Percentiles rank a stretch among this genome's conserved stretches.
These are phyloP conservation scores for Seira sanloemensis DNA, from an alignment of 2,888 invertebrate species.

Conservation along the genomic window DNA sequence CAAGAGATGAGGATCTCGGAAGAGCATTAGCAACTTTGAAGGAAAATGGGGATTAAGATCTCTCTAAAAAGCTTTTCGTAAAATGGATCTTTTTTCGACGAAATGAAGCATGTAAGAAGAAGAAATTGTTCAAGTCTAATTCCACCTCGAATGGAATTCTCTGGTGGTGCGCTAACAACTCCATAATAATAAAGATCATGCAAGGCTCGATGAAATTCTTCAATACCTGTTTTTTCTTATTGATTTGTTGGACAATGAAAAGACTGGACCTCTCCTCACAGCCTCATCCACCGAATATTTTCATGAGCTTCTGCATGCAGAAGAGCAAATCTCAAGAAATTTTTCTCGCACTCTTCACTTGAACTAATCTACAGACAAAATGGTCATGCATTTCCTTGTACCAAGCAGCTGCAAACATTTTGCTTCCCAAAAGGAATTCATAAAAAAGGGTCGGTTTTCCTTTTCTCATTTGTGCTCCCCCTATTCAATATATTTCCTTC, in stretches of 20 bases:
- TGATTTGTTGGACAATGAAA: neutral
- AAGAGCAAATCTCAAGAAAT: neutral
- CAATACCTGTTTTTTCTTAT: constrained; percentile 35
- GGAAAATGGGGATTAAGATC: neutral
- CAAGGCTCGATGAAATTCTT: constrained; percentile 35
- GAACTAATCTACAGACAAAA: neutral
- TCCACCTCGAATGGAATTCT: neutral
- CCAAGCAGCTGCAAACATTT: constrained; percentile 54
- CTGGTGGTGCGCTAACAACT: constrained; percentile 6
- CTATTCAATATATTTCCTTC: neutral
- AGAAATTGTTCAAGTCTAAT: too few species aligned
- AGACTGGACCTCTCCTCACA: too few species aligned
- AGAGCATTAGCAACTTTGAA: neutral
- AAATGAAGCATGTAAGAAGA: neutral
- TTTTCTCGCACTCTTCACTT: neutral
- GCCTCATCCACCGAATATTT: constrained; percentile 2
- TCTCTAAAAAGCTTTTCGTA: neutral
- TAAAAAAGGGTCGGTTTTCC: constrained; percentile 38
- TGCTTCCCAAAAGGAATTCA: constrained; percentile 23
- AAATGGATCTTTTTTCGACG: too few species aligned
- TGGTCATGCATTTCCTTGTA: constrained; percentile 9
- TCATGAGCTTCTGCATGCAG: constrained; percentile 26
- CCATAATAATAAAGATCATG: constrained; percentile 12
- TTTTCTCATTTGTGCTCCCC: neutral
- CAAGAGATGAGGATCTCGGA: neutral